Evolutionary conservation across 2,797 vertebrate genomes (phyloP), one percentile per base, ranked within the genome.

Genomic region (Sebastolobus alascanus): DNA sequence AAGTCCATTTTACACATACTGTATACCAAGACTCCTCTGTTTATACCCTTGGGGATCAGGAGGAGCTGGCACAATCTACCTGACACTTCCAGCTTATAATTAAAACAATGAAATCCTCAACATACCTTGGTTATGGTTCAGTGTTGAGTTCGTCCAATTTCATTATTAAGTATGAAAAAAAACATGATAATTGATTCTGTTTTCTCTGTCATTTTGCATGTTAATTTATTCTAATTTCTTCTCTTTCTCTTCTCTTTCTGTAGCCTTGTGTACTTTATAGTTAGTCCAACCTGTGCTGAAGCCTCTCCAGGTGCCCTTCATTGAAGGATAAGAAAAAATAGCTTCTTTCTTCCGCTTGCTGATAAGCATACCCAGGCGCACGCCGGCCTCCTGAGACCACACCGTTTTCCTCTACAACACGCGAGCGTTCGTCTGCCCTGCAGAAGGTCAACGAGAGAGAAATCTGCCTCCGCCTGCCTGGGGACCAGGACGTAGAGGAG

Each of bases 261-360:
- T 58, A 74, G 68, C 87, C 73, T 73, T 68, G 27, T 75, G 50
- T 70, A 46, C 66, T 79, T 85, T 38, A 33, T 37, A 77, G 54
- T 74, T 70, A 77, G 80, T 84, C 77, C 77, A 81, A 78, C 86
- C 89, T 87, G 81, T 75, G 85, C 83, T 74, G 74, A 56, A 82
- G 79, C 67, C 68, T 89, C 84, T 88, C 78, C 82, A 79, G 83
- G 79, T 93, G 94, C 87, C 95, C 94, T 96, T 96, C 92, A 90
- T 16, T 68, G 92, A 91, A 93, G 90, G 94, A 89, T 90, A 86
- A 73, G 38, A 68, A 71, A 72, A 89, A 91, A 93, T 80, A 91
- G 73, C 87, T 87, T 89, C 87, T 85, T 79, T 84, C 84, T 58
- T 88, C 71, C 31, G 40, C 83, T 87, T 81, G 89, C 89, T 91